These are phyloP conservation scores for Salvator merianae DNA, from an alignment of 2,113 vertebrate genomes.

Conservation along the genomic window DNA sequence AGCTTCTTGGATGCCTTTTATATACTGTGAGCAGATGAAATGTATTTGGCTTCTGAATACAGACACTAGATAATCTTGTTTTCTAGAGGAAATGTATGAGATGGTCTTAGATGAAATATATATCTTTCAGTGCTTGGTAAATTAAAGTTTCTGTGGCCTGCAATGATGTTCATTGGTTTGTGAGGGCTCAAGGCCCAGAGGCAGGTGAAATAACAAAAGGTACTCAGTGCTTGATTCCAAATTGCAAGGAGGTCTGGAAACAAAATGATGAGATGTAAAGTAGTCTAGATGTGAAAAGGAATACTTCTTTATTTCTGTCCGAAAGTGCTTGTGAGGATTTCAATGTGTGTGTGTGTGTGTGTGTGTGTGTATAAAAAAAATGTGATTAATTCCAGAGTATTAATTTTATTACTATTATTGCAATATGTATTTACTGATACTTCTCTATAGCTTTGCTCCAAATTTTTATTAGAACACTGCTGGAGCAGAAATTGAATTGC, in stretches of 20 bases:
- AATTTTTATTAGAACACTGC: neutral
- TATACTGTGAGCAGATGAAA: slow-evolving; percentile 37
- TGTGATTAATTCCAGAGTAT: neutral
- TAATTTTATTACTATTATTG: neutral
- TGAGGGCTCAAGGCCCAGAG: slow-evolving; percentile 1
- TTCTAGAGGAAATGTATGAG: neutral
- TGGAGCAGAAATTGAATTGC: neutral
- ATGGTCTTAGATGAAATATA: slow-evolving; percentile 23
- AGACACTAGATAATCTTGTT: slow-evolving; percentile 20
- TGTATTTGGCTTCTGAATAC: slow-evolving; percentile 45
- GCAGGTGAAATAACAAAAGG: neutral
- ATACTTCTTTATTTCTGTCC: neutral
- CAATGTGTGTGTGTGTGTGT: too few species aligned
- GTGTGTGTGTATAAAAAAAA: too few species aligned
- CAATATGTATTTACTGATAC: neutral
- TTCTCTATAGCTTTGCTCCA: too few species aligned
- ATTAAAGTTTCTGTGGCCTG: neutral
- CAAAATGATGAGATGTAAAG: neutral
- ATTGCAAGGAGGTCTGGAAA: neutral
- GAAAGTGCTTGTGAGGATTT: too few species aligned
- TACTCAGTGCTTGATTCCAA: neutral
- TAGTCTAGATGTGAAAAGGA: neutral
- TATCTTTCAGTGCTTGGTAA: neutral
- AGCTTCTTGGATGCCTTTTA: slow-evolving; percentile 47
- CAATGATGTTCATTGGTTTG: slow-evolving; percentile 1